Conservation (phyloP, 1,140 invertebrate species). For the Lepidurus packardi region DNA sequence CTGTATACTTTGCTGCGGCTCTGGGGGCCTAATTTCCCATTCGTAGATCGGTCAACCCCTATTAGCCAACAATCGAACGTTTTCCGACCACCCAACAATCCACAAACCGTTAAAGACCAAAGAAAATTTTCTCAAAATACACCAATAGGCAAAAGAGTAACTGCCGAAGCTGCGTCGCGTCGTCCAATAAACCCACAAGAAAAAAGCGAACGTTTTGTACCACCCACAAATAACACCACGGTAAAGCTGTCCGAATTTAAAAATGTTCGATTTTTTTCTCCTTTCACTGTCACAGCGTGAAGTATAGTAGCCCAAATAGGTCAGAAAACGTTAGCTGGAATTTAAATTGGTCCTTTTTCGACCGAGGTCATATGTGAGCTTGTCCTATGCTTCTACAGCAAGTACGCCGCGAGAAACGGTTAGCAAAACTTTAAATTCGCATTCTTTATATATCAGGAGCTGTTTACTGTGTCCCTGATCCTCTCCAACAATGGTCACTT, state of each 20-base stretch:
- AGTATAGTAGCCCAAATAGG: not conserved
- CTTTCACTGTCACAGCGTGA: not conserved
- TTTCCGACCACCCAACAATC: not conserved
- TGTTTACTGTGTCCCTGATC: not conserved
- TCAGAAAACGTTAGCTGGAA: constrained; percentile 5
- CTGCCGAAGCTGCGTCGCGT: not conserved
- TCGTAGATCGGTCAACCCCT: not conserved
- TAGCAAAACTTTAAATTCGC: too few relatives aligned
- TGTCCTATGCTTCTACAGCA: not conserved
- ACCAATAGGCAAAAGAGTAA: not conserved
- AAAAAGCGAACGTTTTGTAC: not conserved
- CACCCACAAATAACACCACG: not conserved
- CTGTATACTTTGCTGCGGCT: not conserved
- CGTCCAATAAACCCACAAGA: not conserved
- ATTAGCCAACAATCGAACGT: not conserved
- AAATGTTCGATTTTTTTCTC: not conserved
- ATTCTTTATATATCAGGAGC: not conserved
- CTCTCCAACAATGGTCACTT: not conserved
- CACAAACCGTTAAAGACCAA: not conserved
- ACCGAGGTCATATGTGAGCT: not conserved
- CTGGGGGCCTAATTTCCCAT: not conserved
- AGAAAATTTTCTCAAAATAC: not conserved
- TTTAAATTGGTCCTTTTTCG: not conserved
- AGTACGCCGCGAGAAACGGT: too few relatives aligned
- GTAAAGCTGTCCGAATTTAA: not conserved